phyloP scores from a whole-genome alignment of 2,888 invertebrate species.

The Cheilosia impressa region DNA sequence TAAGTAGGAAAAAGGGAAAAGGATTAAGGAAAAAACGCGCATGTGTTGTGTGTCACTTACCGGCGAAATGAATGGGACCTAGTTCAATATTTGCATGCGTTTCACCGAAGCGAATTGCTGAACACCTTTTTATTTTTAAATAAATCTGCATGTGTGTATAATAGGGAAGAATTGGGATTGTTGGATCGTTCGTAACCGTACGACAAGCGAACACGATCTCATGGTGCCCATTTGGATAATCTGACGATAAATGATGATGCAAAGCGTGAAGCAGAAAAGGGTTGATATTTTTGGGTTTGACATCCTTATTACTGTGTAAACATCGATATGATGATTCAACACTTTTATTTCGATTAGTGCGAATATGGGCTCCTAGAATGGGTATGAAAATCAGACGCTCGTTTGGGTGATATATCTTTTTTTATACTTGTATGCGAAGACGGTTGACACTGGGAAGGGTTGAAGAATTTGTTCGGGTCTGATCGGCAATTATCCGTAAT shows the following conservation, averaged over 20 bases:
- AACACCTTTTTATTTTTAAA: conserved; percentile 64
- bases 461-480: conserved; percentile 39
- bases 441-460: conserved; percentile 45
- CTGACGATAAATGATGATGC: conserved; percentile 75
- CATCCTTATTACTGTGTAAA: conserved; percentile 74
- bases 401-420: conserved; percentile 3
- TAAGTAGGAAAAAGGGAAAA: conserved; percentile 41
- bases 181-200: conserved; percentile 42
- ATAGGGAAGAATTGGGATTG: conserved; percentile 42
- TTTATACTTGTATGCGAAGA: conserved; percentile 6
- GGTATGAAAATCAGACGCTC: conserved; percentile 13
- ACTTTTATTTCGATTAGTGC: conserved; percentile 71
- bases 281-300: conserved; percentile 55
- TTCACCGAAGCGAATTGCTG: conserved; percentile 62
- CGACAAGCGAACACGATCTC: conserved; percentile 69
- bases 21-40: conserved; percentile 44
- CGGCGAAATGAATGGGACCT: conserved; percentile 41
- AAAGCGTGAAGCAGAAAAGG: conserved; percentile 68
- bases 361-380: conserved; percentile 15
- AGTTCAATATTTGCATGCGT: conserved; percentile 73
- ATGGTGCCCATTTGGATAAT: conserved; percentile 72
- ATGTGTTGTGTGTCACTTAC: conserved; percentile 10
- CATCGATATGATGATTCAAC: conserved; percentile 71
- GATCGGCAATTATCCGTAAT: conserved; percentile 65
- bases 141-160: conserved; percentile 49